These are phyloP conservation scores for Plebejus melissa DNA, from an alignment of 2,888 invertebrate genomes.

Conservation along the genomic window DNA sequence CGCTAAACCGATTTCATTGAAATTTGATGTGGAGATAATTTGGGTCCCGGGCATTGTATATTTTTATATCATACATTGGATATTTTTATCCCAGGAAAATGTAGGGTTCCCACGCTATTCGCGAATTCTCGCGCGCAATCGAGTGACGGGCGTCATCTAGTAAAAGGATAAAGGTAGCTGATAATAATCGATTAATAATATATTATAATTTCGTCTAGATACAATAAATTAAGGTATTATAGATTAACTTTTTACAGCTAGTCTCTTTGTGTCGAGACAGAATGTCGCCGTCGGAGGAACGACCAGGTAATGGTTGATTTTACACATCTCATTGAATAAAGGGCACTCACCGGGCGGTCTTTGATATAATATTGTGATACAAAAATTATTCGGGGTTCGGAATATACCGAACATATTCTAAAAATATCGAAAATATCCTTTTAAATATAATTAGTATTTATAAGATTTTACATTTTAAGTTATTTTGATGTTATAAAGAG, in stretches of 20 bases:
- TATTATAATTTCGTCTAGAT: too few species aligned
- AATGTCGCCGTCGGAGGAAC: slow-evolving; percentile 62
- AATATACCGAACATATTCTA: background rate
- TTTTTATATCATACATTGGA: too few species aligned
- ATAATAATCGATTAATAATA: too few species aligned
- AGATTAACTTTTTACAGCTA: background rate
- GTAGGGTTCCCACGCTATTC: too few species aligned
- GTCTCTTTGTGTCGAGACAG: slow-evolving; percentile 49
- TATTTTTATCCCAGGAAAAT: too few species aligned
- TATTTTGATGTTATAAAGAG: background rate
- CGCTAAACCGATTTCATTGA: too few species aligned
- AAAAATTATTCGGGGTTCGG: background rate
- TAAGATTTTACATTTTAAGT: background rate
- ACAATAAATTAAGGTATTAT: background rate
- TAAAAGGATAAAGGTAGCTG: too few species aligned
- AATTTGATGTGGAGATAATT: too few species aligned
- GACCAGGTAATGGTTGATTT: slow-evolving; percentile 55
- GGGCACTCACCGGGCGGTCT: slow-evolving; percentile 26
- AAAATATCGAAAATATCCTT: background rate
- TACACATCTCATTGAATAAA: slow-evolving; percentile 17
- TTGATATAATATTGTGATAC: slow-evolving; percentile 24
- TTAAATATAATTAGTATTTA: background rate
- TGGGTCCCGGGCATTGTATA: too few species aligned
- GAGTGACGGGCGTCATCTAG: too few species aligned
- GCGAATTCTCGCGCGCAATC: too few species aligned